phyloP scores from a whole-genome alignment of 2,888 invertebrate species.

The Luffia ferchaultella region DNA sequence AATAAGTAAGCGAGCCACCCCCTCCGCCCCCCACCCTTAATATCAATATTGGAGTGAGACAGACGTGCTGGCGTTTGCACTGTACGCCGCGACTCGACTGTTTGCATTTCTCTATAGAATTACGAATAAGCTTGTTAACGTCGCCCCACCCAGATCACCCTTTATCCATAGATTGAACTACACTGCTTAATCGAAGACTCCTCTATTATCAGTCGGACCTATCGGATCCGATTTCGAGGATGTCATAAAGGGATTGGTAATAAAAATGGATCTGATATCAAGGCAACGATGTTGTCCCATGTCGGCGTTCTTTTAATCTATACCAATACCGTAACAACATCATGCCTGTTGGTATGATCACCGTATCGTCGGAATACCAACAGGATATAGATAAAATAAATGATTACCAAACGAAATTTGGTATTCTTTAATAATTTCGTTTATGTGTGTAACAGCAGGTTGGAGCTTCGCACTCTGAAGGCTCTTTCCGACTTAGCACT shows the following conservation, averaged over 20 bases:
- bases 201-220: neutral
- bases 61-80: conserved; percentile 43
- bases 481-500: too few species aligned
- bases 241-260: neutral
- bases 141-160: conserved; percentile 21
- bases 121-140: conserved; percentile 45
- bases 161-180: neutral
- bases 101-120: conserved; percentile 47
- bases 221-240: neutral
- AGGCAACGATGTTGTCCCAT: too few species aligned
- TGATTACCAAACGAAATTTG: too few species aligned
- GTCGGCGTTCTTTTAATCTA: too few species aligned
- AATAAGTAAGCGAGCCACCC: neutral
- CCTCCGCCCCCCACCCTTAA: conserved; percentile 11
- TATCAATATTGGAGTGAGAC: conserved; percentile 48
- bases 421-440: too few species aligned
- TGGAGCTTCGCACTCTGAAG: too few species aligned
- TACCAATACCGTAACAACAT: too few species aligned
- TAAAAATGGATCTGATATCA: neutral
- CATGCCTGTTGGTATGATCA: too few species aligned
- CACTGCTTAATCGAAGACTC: neutral
- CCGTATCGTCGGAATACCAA: too few species aligned
- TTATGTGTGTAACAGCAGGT: too few species aligned
- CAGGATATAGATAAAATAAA: too few species aligned
- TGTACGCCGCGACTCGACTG: conserved; percentile 46